phyloP scores from a whole-genome alignment of 2,113 vertebrate genomes.

The Tonatia bakeri region DNA sequence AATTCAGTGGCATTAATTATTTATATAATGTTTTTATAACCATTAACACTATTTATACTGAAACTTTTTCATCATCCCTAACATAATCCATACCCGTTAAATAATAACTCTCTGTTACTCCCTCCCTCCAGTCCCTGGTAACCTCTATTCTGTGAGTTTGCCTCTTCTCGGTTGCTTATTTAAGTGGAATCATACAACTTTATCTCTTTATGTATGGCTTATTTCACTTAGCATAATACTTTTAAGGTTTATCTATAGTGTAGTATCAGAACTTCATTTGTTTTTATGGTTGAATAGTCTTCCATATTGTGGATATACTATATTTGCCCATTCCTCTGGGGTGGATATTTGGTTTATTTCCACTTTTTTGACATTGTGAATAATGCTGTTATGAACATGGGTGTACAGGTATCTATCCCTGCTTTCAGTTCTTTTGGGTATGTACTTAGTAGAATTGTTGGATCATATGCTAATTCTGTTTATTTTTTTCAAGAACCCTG shows the following conservation, averaged over 20 bases:
- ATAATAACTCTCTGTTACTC: neutral
- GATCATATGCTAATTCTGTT: neutral
- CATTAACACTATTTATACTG: neutral
- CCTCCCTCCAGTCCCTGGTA: neutral
- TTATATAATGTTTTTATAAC: neutral
- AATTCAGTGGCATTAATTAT: neutral
- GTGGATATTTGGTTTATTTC: neutral
- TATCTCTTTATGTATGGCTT: neutral
- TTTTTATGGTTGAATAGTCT: neutral
- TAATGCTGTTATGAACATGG: neutral
- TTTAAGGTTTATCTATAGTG: too few species aligned
- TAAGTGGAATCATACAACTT: neutral
- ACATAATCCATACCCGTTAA: neutral
- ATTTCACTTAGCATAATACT: neutral
- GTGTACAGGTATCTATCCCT: neutral
- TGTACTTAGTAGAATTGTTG: neutral
- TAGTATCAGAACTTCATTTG: neutral
- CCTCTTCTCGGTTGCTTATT: neutral
- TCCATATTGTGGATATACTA: neutral
- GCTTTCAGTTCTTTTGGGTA: neutral
- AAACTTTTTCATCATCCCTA: neutral
- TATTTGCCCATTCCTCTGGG: neutral
- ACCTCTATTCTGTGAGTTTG: neutral
- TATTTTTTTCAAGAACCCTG: neutral
- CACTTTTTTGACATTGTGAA: too few species aligned